Conservation (phyloP, 1,140 invertebrate genomes). For the Zaprionus tsacasi region DNA sequence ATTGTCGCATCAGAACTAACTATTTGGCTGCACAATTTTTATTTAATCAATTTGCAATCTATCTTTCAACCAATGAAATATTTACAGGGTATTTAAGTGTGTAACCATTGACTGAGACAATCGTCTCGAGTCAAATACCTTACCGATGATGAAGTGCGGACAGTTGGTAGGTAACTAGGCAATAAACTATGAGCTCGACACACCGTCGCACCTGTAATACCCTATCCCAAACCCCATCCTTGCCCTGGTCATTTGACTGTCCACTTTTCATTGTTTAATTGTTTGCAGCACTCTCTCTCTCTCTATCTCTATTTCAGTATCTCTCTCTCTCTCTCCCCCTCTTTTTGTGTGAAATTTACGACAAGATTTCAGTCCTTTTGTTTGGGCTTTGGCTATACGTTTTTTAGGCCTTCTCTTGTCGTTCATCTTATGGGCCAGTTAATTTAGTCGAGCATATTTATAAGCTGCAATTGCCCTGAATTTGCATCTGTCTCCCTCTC, state of each 20-base stretch:
- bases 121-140: neutral
- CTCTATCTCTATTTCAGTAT: neutral
- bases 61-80: no score
- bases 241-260: slow-evolving; percentile 37
- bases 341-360: slow-evolving; percentile 39
- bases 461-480: slow-evolving; percentile 14
- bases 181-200: slow-evolving; percentile 32
- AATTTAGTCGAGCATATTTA: slow-evolving; percentile 47
- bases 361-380: slow-evolving; percentile 44
- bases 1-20: no score
- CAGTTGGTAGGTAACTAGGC: slow-evolving; percentile 46
- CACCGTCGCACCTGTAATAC: slow-evolving; percentile 40
- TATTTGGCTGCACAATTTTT: no score
- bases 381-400: slow-evolving; percentile 23
- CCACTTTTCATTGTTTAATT: slow-evolving; percentile 53
- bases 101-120: neutral
- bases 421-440: slow-evolving; percentile 49
- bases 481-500: slow-evolving; percentile 8
- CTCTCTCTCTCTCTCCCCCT: neutral
- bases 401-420: slow-evolving; percentile 34
- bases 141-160: slow-evolving; percentile 51
- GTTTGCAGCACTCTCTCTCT: slow-evolving; percentile 22
- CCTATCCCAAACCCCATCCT: neutral
- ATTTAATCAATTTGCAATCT: no score
- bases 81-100: slow-evolving; percentile 4